A percentile compares a stretch with the other conserved stretches of the same genome.
Evolutionary conservation across 2,888 invertebrate genomes (phyloP).

Genomic region (Polydrusus tereticollis): DNA sequence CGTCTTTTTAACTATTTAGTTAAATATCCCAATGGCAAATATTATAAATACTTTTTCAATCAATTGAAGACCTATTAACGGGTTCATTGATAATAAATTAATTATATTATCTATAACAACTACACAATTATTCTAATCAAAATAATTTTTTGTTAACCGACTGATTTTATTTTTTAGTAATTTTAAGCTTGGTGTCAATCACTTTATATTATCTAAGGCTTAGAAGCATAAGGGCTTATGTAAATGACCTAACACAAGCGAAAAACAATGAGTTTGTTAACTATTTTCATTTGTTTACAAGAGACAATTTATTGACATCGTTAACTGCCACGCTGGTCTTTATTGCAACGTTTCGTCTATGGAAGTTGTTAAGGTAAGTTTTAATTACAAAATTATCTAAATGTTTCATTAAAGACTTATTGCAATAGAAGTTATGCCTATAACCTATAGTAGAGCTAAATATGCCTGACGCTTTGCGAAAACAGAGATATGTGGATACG

Average conservation of each 20-base stretch:
- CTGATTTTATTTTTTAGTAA: constrained; percentile 48
- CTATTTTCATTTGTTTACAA: constrained; percentile 56
- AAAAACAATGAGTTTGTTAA: constrained; percentile 59
- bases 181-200: constrained; percentile 51
- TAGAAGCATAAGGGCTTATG: constrained; percentile 15
- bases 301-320: constrained; percentile 53
- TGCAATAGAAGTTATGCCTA: no score
- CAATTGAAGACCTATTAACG: no score
- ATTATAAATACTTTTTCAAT: no score
- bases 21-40: no score
- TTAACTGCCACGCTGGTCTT: constrained; percentile 56
- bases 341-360: constrained; percentile 58
- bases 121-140: no score
- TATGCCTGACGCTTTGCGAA: no score
- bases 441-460: no score
- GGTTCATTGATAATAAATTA: no score
- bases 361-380: constrained; percentile 59
- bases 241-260: constrained; percentile 29
- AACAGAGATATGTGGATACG: no score
- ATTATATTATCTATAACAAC: no score
- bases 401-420: no score
- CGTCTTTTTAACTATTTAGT: no score
- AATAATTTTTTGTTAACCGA: neutral
- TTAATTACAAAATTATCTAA: neutral
- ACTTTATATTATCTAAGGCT: constrained; percentile 48